Percentiles rank a stretch among this genome's conserved stretches.
These are phyloP conservation scores for Collichthys lucidus DNA, from an alignment of 2,113 vertebrate genomes.

Conservation along the genomic window DNA sequence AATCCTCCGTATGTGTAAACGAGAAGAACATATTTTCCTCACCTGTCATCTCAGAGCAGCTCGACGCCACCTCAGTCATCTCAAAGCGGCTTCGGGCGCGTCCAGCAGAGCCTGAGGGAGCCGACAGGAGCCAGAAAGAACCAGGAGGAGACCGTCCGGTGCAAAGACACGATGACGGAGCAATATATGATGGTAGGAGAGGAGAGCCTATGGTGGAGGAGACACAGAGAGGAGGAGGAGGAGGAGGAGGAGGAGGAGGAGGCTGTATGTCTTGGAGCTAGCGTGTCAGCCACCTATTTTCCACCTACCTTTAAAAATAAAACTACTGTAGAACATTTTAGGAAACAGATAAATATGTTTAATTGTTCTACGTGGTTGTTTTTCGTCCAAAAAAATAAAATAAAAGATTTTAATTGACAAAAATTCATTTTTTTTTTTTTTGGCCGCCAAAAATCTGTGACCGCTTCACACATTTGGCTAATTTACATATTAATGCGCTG, in stretches of 20 bases:
- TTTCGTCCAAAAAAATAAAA: not conserved
- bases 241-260: slow-evolving; percentile 1
- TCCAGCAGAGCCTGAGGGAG: not conserved
- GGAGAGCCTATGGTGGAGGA: not conserved
- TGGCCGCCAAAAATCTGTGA: not conserved
- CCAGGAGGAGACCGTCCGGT: not conserved
- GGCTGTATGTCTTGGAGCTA: not conserved
- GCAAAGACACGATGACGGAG: slow-evolving; percentile 27
- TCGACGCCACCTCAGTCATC: slow-evolving; percentile 70
- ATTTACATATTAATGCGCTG: slow-evolving; percentile 67
- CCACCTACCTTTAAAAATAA: not conserved
- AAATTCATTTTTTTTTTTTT: not conserved
- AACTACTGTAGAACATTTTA: not conserved
- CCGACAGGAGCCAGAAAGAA: not conserved
- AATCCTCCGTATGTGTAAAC: too few relatives aligned
- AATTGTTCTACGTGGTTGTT: not conserved
- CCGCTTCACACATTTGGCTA: slow-evolving; percentile 33
- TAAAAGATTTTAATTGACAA: too few relatives aligned
- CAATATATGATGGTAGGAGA: slow-evolving; percentile 26
- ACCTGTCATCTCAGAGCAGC: slow-evolving; percentile 65
- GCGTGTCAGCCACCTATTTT: not conserved
- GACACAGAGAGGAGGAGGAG: not conserved
- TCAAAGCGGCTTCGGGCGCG: not conserved
- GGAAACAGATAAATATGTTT: not conserved
- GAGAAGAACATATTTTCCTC: too few relatives aligned